Base-by-base conservation (phyloP, 2,888 invertebrate genomes). In the Abrostola tripartita region DNA sequence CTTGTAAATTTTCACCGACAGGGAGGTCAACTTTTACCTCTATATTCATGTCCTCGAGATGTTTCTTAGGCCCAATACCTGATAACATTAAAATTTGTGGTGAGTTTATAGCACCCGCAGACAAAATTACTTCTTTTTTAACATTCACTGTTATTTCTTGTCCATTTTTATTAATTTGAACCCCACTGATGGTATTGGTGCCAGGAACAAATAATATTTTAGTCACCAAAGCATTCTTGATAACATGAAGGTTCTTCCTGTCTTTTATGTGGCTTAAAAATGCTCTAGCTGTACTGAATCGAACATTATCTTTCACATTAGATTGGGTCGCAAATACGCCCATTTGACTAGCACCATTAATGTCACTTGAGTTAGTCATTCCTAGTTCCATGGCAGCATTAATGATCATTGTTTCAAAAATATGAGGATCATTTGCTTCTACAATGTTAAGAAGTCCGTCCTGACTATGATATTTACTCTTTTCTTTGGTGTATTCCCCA, bases 1-100 rank as follows among this genome's bases (percentile, higher is more conserved):
- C 95, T 73, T 95, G 93, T 49, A 95, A 88, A 78, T 95, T 95
- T 74, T 90, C 82, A 1, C 95, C 95, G 0, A 95, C 95, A 0
- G 93, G 89, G n/a, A 93, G 87, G 75, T 95, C 92, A 24, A 87
- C 84, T 50, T 92, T 81, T 0, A 95, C 85, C 4, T 88, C 75
- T 40, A 95, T 95, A 1, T 85, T 85, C 11, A 91, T 78, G 0
- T 89, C 78, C 41, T 84, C 70, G 37, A 95, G 81, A 65, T 95
- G 92, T 9, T 89, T 78, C 54, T 75, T 81, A 0, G 95, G 95
- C 0, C 95, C 95, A 14, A 95, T 87, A 2, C 95, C 95, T 0
- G 95, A 95, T 0, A 95, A 75, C 83, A 95, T 85, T 24, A 95
- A 79, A 4, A 95, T 78, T 74, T 95, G 95, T 0, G 95, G 95